phyloP scores from a whole-genome alignment of 2,797 vertebrate species.

The Tokudaia muenninki region DNA sequence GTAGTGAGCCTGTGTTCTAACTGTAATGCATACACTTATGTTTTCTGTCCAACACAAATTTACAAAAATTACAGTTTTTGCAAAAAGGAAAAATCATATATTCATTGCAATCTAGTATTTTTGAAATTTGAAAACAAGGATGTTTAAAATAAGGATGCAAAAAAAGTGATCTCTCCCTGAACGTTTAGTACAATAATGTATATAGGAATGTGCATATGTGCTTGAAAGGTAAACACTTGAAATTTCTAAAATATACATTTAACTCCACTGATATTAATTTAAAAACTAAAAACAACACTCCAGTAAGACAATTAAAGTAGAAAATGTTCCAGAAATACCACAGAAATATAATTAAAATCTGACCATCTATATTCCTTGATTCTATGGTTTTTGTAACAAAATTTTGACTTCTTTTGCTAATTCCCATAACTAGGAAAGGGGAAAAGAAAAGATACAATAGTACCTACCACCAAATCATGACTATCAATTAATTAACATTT shows the following conservation, averaged over 20 bases:
- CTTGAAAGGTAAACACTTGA: neutral
- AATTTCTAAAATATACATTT: conserved; percentile 14
- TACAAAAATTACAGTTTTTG: neutral
- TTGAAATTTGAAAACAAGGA: neutral
- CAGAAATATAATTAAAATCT: neutral
- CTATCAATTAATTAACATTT: neutral
- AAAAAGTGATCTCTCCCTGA: neutral
- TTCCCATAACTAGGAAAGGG: neutral
- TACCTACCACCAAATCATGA: neutral
- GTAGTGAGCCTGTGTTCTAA: neutral
- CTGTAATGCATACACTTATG: neutral
- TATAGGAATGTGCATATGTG: neutral
- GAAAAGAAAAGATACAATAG: neutral
- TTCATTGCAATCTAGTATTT: neutral
- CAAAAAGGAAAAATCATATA: neutral
- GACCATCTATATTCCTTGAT: neutral
- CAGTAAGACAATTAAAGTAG: neutral
- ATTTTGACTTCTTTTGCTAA: neutral
- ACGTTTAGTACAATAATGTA: neutral
- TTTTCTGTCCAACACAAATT: neutral
- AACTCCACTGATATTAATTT: neutral
- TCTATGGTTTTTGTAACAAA: neutral
- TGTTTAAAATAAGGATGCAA: neutral
- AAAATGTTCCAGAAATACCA: neutral
- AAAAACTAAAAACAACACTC: conserved; percentile 19